Base-by-base conservation (phyloP, 2,113 vertebrate species). In the Psilopsiagon aymara region DNA sequence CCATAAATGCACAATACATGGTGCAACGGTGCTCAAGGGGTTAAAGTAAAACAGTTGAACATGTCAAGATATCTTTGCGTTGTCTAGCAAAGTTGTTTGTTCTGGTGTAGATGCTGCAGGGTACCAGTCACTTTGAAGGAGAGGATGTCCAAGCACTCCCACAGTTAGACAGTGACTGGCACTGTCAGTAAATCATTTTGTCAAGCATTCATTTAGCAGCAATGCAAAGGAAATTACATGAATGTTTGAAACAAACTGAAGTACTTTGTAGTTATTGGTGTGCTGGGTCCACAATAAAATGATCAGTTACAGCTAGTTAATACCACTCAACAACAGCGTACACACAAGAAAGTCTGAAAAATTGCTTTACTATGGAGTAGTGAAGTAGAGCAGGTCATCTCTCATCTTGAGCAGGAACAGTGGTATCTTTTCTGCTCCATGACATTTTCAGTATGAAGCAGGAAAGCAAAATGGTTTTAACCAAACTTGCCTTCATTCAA, bases 261-360 rank as follows among this genome's bases (percentile, higher is more conserved):
- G 96, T 83, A 13, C 57, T 97, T 88, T 91, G 96, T 47, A 13
- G 66, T 96, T 88, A 97, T 94, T 75, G 62, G 96, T 86, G 83
- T 73, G 91, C 93, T 92, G 91, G 92, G 88, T 94, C 79, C 84
- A 27, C 86, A 6, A 73, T 51, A 95, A 80, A 92, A 92, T 69
- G 90, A 96, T 96, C 96, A 94, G 97, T 98, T 97, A 95, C 21
- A 27, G 82, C 86, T 96, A 70, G 29, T 89, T 96, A 92, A 86
- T 71, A 41, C 86, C 90, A 66, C 93, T 92, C 93, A 37, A 9
- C 17, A 92, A 80, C 52, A 86, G 28, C 1, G 14, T 44, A 91
- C 90, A 28, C 24, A 7, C 12, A 37, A 75, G 81, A 28, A 78
- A 57, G 20, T 49, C 57, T 59, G 57, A 59, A 28, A 74, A 62